Evolutionary conservation across 2,888 invertebrate species (phyloP).

Genomic region (Mythimna albipuncta): DNA sequence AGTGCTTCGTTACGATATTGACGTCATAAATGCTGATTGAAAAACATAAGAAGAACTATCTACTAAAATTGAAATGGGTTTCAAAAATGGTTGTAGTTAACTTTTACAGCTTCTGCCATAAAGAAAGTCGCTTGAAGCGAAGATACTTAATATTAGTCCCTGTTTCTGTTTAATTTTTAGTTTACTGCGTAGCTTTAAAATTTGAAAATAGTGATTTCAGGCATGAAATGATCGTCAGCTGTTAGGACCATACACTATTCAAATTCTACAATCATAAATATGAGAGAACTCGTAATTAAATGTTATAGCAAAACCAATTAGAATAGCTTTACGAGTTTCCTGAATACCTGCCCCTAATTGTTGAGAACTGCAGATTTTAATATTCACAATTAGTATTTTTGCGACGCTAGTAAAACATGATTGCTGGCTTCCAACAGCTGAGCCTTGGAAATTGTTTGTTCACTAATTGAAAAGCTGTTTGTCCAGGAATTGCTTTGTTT

Average conservation of each 20-base stretch:
- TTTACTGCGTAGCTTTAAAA: constrained; percentile 5
- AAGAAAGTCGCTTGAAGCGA: constrained; percentile 17
- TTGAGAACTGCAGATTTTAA: constrained; percentile 28
- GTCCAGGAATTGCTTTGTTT: constrained; percentile 6
- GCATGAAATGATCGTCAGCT: constrained; percentile 16
- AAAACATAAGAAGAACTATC: constrained; percentile 30
- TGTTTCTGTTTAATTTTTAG: constrained; percentile 10
- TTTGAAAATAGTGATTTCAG: constrained; percentile 1
- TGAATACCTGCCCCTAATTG: constrained; percentile 37
- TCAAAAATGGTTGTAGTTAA: constrained; percentile 33
- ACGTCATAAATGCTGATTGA: constrained; percentile 29
- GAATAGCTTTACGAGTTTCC: constrained; percentile 45
- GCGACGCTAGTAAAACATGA: constrained; percentile 31
- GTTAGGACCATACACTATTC: not conserved
- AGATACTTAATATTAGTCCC: constrained; percentile 2
- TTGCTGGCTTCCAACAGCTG: constrained; percentile 18
- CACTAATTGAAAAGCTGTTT: constrained; percentile 30
- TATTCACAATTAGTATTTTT: constrained; percentile 42
- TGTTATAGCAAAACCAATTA: constrained; percentile 47
- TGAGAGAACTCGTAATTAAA: constrained; percentile 24
- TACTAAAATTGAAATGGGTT: constrained; percentile 34
- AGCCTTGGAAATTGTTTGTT: constrained; percentile 18
- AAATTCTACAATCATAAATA: constrained; percentile 8
- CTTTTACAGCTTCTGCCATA: constrained; percentile 38
- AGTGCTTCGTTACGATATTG: not conserved